Percentiles rank a stretch among this genome's conserved stretches.
These are phyloP conservation scores for Octomys mimax DNA, from an alignment of 2,797 vertebrate species.

Conservation along the genomic window DNA sequence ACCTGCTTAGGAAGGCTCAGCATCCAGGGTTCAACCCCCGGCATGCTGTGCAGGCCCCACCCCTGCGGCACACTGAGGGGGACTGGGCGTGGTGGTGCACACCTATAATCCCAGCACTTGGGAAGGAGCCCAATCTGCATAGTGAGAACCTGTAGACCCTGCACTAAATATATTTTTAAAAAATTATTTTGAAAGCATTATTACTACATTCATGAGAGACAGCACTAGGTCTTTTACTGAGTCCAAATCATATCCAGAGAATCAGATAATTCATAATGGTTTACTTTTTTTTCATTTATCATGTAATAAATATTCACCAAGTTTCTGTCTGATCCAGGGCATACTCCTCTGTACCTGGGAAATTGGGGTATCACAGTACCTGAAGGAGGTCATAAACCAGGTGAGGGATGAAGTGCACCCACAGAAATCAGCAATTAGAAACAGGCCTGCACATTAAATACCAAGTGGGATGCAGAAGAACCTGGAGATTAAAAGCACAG, in stretches of 20 bases:
- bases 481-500: neutral
- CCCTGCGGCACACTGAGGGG: no score
- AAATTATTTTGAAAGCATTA: neutral
- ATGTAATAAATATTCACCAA: constrained; percentile 44
- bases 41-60: no score
- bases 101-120: no score
- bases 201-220: neutral
- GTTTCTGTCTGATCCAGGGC: constrained; percentile 6
- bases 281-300: constrained; percentile 24
- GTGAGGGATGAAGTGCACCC: neutral
- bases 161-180: no score
- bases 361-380: neutral
- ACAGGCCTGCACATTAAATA: neutral
- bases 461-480: neutral
- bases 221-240: neutral
- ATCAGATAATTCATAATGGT: neutral
- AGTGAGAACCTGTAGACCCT: no score
- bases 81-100: no score
- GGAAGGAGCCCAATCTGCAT: no score
- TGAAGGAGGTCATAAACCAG: constrained; percentile 10
- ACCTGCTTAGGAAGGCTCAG: no score
- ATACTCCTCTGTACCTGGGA: neutral
- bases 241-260: neutral
- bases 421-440: neutral
- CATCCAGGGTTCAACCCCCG: no score